A percentile compares a stretch with the other conserved stretches of the same genome.
These are phyloP conservation scores for Machimus rusticus DNA, from an alignment of 2,888 invertebrate species.

Conservation along the genomic window DNA sequence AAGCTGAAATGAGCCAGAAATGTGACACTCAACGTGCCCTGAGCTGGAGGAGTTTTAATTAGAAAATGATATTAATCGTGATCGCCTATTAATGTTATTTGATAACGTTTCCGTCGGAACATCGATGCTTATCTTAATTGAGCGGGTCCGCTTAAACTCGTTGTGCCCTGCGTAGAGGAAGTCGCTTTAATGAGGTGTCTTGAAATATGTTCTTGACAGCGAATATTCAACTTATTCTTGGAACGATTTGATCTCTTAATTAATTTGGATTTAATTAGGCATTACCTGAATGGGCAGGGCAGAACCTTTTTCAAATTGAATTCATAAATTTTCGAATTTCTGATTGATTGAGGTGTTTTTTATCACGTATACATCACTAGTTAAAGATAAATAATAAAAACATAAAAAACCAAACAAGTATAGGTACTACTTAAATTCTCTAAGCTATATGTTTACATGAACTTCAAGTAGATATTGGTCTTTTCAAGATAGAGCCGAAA, in stretches of 20 bases:
- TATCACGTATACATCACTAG: too few species aligned
- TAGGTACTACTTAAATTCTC: too few species aligned
- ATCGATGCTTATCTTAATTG: slow-evolving; percentile 30
- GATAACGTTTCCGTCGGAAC: slow-evolving; percentile 1
- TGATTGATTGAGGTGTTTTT: too few species aligned
- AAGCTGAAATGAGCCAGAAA: neutral
- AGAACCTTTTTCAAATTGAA: neutral
- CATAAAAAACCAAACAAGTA: too few species aligned
- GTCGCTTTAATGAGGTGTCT: slow-evolving; percentile 14
- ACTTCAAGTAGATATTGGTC: too few species aligned
- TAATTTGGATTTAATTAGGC: neutral
- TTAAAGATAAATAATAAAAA: too few species aligned
- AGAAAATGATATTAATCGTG: slow-evolving; percentile 16
- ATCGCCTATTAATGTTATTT: slow-evolving; percentile 21
- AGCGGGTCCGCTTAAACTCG: neutral
- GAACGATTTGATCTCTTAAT: neutral
- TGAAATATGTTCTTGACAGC: slow-evolving; percentile 2
- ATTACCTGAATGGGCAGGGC: neutral
- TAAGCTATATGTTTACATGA: too few species aligned
- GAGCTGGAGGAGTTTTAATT: slow-evolving; percentile 26
- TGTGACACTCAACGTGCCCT: neutral
- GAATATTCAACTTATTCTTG: neutral
- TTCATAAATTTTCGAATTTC: neutral
- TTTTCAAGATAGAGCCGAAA: too few species aligned
- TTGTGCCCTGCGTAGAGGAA: neutral